Evolutionary conservation across 1,140 invertebrate species (phyloP), one percentile per base, ranked within the genome.

Genomic region (Cepaea nemoralis): DNA sequence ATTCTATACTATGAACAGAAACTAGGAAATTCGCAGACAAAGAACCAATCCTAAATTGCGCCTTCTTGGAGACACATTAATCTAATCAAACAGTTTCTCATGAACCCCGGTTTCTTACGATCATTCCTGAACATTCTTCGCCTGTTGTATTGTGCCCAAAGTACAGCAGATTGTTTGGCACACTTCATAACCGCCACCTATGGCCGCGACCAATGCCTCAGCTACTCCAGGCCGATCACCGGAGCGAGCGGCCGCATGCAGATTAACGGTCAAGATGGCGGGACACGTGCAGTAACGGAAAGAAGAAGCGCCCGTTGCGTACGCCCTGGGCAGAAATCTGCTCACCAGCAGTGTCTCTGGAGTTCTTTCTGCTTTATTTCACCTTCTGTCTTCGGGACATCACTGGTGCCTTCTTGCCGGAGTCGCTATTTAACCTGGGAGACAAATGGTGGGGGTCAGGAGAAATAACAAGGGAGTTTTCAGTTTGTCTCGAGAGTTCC

Each of bases 271-370:
- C 70, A 27, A 73, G 70, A 73, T 16, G 5, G 50, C n/a, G 50
- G 22, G 16, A 24, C 50, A 55, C 50, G 50, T 19, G 50, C 50
- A 55, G 22, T 10, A 35, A 42, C 6, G 16, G 70, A 27, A 40
- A 39, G 39, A 73, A 42, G 66, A 69, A 69, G 39, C 8, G 39
- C 35, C 37, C 6, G 35, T 19, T 40, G 70, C 10, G 35, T 16
- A 31, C 14, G 70, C 70, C 70, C 39, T 22, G 14, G 70, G 70
- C 70, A 73, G 37, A 73, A 73, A 73, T 73, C 70, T 73, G 70
- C 42, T 73, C 50, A 14, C 50, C 3, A 22, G 22, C 22, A 22
- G 50, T 55, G n/a, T 55, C 50, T 55, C 50, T 55, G 16, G n/a
- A 55, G 50, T 55, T 55, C 19, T 5, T 8, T 55, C 50, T 55